phyloP scores from a whole-genome alignment of 35 echinoderm and acorn worm species.

The Ophioderma brevispina region DNA sequence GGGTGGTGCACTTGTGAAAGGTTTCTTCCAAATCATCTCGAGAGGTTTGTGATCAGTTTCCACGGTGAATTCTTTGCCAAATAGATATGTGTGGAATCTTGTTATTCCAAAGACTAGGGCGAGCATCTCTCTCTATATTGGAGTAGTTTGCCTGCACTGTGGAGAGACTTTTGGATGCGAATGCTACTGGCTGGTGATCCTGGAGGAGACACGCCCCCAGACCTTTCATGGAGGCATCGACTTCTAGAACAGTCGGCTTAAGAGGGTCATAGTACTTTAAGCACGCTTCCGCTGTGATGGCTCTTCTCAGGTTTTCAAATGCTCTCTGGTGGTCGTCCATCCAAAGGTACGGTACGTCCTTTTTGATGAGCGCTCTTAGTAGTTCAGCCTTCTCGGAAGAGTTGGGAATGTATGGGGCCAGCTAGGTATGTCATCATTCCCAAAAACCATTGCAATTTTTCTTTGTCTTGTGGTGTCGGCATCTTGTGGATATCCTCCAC shows the following conservation, averaged over 20 bases:
- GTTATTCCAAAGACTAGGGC: too few species aligned
- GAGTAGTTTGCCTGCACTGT: constrained; percentile 48
- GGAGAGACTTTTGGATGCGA: constrained; percentile 66
- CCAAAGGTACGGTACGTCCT: too few species aligned
- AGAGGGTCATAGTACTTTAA: constrained; percentile 23
- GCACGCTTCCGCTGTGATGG: constrained; percentile 20
- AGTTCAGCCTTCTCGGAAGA: background rate
- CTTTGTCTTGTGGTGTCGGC: constrained; percentile 55
- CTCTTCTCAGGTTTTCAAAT: constrained; percentile 17
- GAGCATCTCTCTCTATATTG: constrained; percentile 60
- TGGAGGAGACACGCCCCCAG: too few species aligned
- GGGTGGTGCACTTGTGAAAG: too few species aligned
- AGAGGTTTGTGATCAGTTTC: too few species aligned
- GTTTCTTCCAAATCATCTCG: constrained; percentile 63
- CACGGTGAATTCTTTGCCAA: too few species aligned
- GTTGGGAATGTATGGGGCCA: constrained; percentile 51
- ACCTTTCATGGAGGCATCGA: too few species aligned
- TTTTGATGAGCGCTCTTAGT: constrained; percentile 20
- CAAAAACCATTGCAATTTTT: constrained; percentile 47
- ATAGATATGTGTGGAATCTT: too few species aligned
- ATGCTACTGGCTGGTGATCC: too few species aligned
- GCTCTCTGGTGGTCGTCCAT: too few species aligned
- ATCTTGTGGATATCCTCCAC: too few species aligned
- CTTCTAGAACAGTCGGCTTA: constrained; percentile 10
- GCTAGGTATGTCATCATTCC: constrained; percentile 49